These are phyloP conservation scores for Chironomus tepperi DNA, from an alignment of 1,140 invertebrate species.

Conservation along the genomic window DNA sequence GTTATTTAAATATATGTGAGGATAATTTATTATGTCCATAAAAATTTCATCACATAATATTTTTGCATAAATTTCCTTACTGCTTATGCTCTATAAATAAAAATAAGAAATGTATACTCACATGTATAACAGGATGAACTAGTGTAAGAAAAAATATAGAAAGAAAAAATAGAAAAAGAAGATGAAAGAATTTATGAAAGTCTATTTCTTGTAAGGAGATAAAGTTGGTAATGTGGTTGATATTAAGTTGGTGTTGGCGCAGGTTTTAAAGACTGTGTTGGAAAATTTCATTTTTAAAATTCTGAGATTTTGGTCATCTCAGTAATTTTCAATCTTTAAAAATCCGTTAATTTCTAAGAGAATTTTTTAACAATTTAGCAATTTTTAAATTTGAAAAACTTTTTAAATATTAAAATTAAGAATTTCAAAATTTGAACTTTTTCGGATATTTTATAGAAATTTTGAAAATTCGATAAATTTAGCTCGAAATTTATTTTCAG, in stretches of 20 bases:
- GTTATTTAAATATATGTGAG: neutral
- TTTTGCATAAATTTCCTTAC: neutral
- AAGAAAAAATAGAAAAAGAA: slow-evolving; percentile 29
- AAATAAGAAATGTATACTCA: neutral
- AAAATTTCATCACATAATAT: neutral
- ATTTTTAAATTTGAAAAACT: too few species aligned
- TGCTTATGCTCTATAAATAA: neutral
- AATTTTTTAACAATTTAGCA: too few species aligned
- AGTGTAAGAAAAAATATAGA: slow-evolving; percentile 33
- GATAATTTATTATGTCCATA: neutral
- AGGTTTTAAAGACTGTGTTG: too few species aligned
- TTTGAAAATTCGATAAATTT: too few species aligned
- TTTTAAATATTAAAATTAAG: too few species aligned
- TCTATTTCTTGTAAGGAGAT: neutral
- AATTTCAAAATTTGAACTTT: too few species aligned
- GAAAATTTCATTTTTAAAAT: too few species aligned
- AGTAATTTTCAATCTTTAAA: too few species aligned
- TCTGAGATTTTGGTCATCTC: too few species aligned
- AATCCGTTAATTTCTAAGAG: too few species aligned
- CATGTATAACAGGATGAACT: slow-evolving; percentile 79
- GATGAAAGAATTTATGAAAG: slow-evolving; percentile 24
- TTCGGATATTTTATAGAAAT: too few species aligned
- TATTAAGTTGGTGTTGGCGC: neutral
- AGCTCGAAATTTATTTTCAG: too few species aligned
- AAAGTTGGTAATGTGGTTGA: neutral